Evolutionary conservation across 2,113 vertebrate species (phyloP).

Genomic region (Megalops atlanticus): DNA sequence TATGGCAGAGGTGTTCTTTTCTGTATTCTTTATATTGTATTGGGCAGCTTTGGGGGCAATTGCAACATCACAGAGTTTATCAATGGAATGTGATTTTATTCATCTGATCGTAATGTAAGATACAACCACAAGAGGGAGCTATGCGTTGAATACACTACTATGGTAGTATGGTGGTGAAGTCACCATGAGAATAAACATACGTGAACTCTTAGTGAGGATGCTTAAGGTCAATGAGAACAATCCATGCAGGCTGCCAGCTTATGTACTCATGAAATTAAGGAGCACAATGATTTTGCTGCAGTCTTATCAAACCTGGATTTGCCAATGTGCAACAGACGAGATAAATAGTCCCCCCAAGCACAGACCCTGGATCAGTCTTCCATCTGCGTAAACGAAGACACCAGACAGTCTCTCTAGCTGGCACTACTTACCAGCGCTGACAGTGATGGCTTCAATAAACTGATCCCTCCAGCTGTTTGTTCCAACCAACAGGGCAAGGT

Average conservation of each 20-base stretch:
- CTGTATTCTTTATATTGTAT: too few relatives aligned
- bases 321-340: too few relatives aligned
- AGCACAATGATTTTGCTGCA: too few relatives aligned
- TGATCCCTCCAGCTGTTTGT: constrained; percentile 99
- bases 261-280: too few relatives aligned
- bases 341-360: too few relatives aligned
- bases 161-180: too few relatives aligned
- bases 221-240: too few relatives aligned
- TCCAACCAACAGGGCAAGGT: constrained; percentile 95
- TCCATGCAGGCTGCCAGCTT: too few relatives aligned
- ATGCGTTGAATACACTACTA: background rate
- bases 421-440: constrained; percentile 88
- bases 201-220: too few relatives aligned
- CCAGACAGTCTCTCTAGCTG: background rate
- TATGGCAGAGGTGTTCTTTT: too few relatives aligned
- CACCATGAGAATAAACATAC: too few relatives aligned
- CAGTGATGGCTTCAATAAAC: constrained; percentile 98
- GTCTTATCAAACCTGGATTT: too few relatives aligned
- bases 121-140: constrained; percentile 19
- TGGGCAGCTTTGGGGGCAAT: background rate
- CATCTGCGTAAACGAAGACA: background rate
- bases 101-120: background rate
- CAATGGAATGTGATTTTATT: background rate
- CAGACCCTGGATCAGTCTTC: background rate
- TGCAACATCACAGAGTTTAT: background rate